phyloP scores from a whole-genome alignment of 1,140 invertebrate genomes.

The Venturia canescens region DNA sequence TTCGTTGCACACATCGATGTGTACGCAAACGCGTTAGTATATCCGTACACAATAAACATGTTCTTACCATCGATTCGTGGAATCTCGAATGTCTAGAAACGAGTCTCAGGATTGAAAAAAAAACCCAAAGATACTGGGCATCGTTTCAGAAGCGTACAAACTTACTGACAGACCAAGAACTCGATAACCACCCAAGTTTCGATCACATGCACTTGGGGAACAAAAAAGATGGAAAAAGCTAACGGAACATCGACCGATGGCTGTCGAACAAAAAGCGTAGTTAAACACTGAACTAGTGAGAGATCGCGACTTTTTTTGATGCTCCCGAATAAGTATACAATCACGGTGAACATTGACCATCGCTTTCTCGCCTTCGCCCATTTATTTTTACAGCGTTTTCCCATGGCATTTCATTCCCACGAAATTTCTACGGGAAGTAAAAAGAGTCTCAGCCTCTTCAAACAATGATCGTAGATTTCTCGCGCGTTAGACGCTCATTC shows the following conservation, averaged over 20 bases:
- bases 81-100: constrained; percentile 21
- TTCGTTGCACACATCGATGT: neutral
- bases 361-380: no score
- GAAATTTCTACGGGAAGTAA: no score
- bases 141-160: neutral
- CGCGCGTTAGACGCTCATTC: no score
- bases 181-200: constrained; percentile 60
- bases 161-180: constrained; percentile 27
- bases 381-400: no score
- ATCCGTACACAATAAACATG: neutral
- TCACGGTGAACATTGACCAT: no score
- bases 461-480: no score
- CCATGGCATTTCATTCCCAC: no score
- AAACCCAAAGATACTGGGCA: constrained; percentile 46
- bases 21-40: neutral
- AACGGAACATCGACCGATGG: constrained; percentile 23
- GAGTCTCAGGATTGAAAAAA: constrained; percentile 16
- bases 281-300: neutral
- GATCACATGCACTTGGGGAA: constrained; percentile 31
- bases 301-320: no score
- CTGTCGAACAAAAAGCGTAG: constrained; percentile 3
- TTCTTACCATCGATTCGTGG: constrained; percentile 2
- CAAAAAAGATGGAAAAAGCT: constrained; percentile 18
- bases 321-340: no score
- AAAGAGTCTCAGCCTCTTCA: no score